A percentile compares a stretch with the other conserved stretches of the same genome.
phyloP scores from a whole-genome alignment of 64 coral and sea anemone species.

The Trachythela sp. region DNA sequence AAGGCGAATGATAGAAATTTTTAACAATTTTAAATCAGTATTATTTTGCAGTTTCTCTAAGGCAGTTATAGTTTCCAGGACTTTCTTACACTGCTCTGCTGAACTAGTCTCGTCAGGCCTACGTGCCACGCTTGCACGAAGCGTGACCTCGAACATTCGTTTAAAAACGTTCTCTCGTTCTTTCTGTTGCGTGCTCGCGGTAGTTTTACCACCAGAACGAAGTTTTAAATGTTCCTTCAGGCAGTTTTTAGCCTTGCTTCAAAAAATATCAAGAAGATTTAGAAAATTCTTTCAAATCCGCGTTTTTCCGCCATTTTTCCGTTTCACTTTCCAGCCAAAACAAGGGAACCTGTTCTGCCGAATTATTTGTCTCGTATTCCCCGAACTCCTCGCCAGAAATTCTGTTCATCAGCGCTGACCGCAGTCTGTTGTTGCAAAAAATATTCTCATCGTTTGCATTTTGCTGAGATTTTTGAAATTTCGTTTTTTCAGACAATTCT shows the following conservation, averaged over 20 bases:
- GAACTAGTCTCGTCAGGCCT: background rate
- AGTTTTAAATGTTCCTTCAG: slow-evolving; percentile 82
- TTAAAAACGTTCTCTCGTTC: background rate
- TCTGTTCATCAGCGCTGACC: background rate
- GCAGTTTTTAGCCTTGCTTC: slow-evolving; percentile 54
- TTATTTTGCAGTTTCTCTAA: too few relatives aligned
- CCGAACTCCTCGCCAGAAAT: background rate
- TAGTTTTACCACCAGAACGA: background rate
- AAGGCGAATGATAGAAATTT: too few relatives aligned
- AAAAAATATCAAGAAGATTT: slow-evolving; percentile 63
- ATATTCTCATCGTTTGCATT: background rate
- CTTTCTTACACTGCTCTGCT: background rate
- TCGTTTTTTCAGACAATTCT: background rate
- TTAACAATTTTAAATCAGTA: too few relatives aligned
- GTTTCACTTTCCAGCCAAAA: background rate
- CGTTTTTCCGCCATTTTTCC: background rate
- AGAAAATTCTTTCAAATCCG: slow-evolving; percentile 42
- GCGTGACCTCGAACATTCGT: background rate
- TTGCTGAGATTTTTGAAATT: background rate
- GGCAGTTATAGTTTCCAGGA: too few relatives aligned
- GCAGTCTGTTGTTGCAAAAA: background rate
- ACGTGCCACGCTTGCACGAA: background rate
- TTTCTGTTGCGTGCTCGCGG: background rate
- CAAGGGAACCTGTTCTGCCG: background rate
- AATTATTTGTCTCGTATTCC: background rate